These are phyloP conservation scores for Drosophila barbarae DNA, from an alignment of 2,888 invertebrate genomes.

Conservation along the genomic window DNA sequence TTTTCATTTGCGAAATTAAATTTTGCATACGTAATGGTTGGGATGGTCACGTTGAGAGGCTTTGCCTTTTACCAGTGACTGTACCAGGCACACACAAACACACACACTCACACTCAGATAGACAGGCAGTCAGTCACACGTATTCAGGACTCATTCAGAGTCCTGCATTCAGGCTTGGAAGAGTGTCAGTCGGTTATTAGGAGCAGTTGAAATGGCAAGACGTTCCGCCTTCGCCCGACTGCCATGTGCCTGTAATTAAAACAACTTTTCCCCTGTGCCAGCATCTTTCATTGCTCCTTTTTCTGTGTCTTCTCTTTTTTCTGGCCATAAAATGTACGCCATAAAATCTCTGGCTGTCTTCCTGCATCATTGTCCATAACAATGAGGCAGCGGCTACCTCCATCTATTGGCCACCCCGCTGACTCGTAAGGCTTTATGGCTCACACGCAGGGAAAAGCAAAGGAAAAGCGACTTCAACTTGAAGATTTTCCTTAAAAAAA, in stretches of 20 bases:
- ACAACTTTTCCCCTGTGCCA: conserved; percentile 40
- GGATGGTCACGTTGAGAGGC: conserved; percentile 24
- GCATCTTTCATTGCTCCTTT: conserved; percentile 16
- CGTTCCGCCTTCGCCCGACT: conserved; percentile 5
- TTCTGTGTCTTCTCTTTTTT: neutral
- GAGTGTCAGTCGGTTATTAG: conserved; percentile 34
- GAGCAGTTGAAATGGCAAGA: conserved; percentile 35
- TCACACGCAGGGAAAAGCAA: conserved; percentile 16
- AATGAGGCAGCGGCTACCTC: conserved; percentile 41
- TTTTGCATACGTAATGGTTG: conserved; percentile 63
- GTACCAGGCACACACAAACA: conserved; percentile 30
- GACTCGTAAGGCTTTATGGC: conserved; percentile 59
- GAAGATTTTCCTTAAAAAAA: neutral
- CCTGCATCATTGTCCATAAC: conserved; percentile 61
- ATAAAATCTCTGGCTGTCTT: conserved; percentile 54
- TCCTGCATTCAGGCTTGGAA: conserved; percentile 25
- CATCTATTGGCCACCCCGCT: conserved; percentile 15
- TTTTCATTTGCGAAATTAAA: conserved; percentile 67
- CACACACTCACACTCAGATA: neutral
- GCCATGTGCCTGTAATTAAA: conserved; percentile 55
- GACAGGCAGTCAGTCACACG: conserved; percentile 9
- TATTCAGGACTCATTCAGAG: conserved; percentile 2
- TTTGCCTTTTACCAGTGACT: conserved; percentile 44
- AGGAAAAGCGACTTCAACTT: fast-evolving
- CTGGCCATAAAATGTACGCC: conserved; percentile 36